Evolutionary conservation across 2,888 invertebrate genomes (phyloP), one percentile per base, ranked within the genome.

Genomic region (Caenorhabditis sp.): DNA sequence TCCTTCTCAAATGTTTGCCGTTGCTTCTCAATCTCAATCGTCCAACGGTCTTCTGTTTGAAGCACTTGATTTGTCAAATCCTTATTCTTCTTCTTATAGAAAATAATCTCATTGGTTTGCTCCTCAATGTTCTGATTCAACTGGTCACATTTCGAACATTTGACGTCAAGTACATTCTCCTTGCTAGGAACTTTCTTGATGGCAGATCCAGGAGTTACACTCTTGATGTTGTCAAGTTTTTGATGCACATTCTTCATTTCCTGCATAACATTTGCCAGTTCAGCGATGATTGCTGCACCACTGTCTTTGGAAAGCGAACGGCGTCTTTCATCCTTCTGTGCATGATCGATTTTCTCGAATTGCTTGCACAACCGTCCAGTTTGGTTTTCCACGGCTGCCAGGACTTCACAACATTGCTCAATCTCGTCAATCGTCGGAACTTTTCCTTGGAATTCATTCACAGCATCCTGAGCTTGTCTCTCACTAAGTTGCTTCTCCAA

Each of bases 31-130:
- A 92, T 90, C 68, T 91, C 91, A 35, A 89, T 88, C 35, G 90
- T 91, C 91, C 91, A 91, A 13, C 91, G 85, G 62, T 91, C 91
- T 64, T 91, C 91, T 1, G 91, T 92, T 84, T 92, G 90, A 4
- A 91, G 85, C 9, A 91, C 87, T 69, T 92, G 90, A 28, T 91
- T 89, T 6, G 90, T 90, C 20, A 90, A 78, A 72, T 90, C 90
- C 71, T 89, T 90, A 82, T 90, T 90, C 82, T 90, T 90, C 87
- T 90, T 90, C 62, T 90, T 90, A 80, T 90, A 90, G 69, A 88
- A 88, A 13, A 69, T 55, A 55, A 87, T 86, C 53, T 86, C 86
- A 56, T 87, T 83, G 40, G 77, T 65, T 69, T 86, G 86, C 53
- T 85, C 85, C 8, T 86, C 86, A 70, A 87, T 80, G 13, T 26